Conservation (phyloP, 2,888 invertebrate genomes). For the Mellilla xanthometata region DNA sequence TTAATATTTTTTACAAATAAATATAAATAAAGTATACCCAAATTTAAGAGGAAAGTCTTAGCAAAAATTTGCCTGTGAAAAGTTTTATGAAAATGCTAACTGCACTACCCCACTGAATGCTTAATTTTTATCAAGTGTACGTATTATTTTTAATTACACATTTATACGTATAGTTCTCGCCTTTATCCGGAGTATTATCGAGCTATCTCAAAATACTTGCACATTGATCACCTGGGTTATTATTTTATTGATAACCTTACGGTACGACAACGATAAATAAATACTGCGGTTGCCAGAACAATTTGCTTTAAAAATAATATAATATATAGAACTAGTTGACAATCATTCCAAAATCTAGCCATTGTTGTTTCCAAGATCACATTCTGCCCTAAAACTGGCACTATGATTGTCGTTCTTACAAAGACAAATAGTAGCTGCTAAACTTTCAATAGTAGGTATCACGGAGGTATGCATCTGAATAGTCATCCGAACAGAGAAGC, state of each 20-base stretch:
- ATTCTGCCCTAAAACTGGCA: background rate
- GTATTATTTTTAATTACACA: too few relatives aligned
- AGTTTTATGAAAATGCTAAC: too few relatives aligned
- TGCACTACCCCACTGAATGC: too few relatives aligned
- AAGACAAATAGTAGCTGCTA: too few relatives aligned
- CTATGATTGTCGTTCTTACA: background rate
- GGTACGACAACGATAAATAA: background rate
- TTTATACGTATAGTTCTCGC: background rate
- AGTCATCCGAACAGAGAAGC: too few relatives aligned
- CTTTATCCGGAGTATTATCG: background rate
- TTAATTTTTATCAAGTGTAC: too few relatives aligned
- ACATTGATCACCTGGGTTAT: conserved; percentile 3
- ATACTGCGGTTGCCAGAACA: background rate
- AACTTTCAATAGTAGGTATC: too few relatives aligned
- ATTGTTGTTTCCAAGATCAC: background rate
- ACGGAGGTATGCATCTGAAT: too few relatives aligned
- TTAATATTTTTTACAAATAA: too few relatives aligned
- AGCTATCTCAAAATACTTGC: background rate
- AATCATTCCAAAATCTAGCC: background rate
- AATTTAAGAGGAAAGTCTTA: too few relatives aligned
- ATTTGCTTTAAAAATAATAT: background rate
- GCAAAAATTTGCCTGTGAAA: too few relatives aligned
- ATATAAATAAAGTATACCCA: too few relatives aligned
- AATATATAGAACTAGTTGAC: background rate
- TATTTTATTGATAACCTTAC: conserved; percentile 3